A percentile compares a stretch with the other conserved stretches of the same genome.
phyloP scores from a whole-genome alignment of 2,888 invertebrate genomes.

The Eilema caniola region DNA sequence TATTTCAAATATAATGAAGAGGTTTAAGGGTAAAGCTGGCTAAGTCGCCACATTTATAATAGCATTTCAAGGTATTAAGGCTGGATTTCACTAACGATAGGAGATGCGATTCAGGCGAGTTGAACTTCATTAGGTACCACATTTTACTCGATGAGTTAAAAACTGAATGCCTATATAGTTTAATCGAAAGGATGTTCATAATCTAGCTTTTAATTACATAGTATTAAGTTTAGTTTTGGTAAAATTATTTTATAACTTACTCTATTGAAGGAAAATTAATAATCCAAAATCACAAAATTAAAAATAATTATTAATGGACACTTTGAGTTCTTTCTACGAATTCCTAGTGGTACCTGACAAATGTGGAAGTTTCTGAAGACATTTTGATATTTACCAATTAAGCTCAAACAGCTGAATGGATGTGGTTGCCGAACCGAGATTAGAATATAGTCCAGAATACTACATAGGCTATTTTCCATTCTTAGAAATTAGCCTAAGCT shows the following conservation, averaged over 20 bases:
- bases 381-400: no score
- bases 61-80: background rate
- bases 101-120: background rate
- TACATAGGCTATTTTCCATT: no score
- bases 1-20: conserved; percentile 1
- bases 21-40: background rate
- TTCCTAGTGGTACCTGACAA: no score
- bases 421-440: no score
- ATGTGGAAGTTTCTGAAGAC: no score
- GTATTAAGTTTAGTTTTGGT: background rate
- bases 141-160: background rate
- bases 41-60: background rate
- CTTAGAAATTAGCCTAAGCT: no score
- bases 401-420: no score
- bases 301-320: no score
- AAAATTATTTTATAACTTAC: background rate
- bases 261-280: no score
- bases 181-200: background rate
- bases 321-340: no score
- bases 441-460: no score
- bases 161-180: background rate
- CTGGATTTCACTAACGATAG: background rate
- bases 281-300: no score
- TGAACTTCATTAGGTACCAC: background rate
- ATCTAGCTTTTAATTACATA: background rate